Evolutionary conservation across 2,888 invertebrate species (phyloP).

Genomic region (Listrodromus nycthemerus): DNA sequence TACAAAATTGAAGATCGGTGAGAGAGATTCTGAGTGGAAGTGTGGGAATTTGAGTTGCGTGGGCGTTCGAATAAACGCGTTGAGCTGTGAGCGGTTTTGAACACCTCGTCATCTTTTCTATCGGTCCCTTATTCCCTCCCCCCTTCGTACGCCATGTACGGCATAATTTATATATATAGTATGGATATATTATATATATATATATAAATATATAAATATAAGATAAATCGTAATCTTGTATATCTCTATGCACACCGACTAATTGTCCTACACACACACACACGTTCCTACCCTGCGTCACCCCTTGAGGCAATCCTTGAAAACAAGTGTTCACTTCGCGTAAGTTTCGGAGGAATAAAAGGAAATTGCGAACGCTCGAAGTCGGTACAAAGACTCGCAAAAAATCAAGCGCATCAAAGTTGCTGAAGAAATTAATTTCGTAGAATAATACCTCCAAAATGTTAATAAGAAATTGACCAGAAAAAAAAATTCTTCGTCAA

Average conservation of each 20-base stretch:
- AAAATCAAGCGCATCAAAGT: too few relatives aligned
- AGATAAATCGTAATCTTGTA: conserved; percentile 61
- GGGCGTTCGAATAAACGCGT: conserved; percentile 9
- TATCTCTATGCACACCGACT: conserved; percentile 59
- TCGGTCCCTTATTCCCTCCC: conserved; percentile 49
- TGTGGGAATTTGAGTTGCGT: conserved; percentile 17
- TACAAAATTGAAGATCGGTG: conserved; percentile 74
- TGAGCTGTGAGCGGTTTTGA: conserved; percentile 25
- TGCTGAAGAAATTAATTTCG: too few relatives aligned
- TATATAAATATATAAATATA: conserved; percentile 23
- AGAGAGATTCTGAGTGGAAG: conserved; percentile 69
- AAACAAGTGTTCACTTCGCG: too few relatives aligned
- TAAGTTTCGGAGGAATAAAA: too few relatives aligned
- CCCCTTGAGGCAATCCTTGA: conserved; percentile 28
- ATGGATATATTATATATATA: conserved; percentile 41
- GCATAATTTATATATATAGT: conserved; percentile 48
- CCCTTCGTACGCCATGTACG: conserved; percentile 44
- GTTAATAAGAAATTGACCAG: too few relatives aligned
- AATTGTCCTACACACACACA: conserved; percentile 51
- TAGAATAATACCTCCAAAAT: too few relatives aligned
- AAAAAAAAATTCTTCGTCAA: too few relatives aligned
- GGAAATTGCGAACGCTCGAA: too few relatives aligned
- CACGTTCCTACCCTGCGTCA: conserved; percentile 46
- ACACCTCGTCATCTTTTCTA: conserved; percentile 67
- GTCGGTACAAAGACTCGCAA: too few relatives aligned